Percentiles rank a stretch among this genome's conserved stretches.
Evolutionary conservation across 1,140 invertebrate genomes (phyloP).

Genomic region (Nephila pilipes): DNA sequence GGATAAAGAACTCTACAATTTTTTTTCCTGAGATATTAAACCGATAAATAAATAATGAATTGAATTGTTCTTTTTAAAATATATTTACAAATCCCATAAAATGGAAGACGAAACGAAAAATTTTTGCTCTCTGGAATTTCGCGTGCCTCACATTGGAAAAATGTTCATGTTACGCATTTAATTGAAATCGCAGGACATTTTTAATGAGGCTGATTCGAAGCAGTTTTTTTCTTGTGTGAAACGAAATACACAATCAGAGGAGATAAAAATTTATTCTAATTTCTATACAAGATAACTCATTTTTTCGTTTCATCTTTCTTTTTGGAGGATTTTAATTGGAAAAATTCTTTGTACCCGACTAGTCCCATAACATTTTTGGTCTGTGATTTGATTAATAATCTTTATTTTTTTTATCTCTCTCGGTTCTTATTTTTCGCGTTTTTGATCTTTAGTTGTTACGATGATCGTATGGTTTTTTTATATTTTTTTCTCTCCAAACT

Average conservation of each 20-base stretch:
- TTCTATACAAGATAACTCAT: conserved; percentile 29
- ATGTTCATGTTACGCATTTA: not conserved
- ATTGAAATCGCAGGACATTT: conserved; percentile 33
- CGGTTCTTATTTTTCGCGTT: not conserved
- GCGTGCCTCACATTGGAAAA: not conserved
- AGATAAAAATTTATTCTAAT: not conserved
- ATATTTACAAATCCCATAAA: not conserved
- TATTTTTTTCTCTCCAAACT: not conserved
- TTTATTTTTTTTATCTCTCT: not conserved
- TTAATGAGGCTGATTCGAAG: not conserved
- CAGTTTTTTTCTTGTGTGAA: not conserved
- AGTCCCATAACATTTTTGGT: conserved; percentile 21
- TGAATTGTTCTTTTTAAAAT: too few species aligned
- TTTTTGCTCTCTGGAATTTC: not conserved
- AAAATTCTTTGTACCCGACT: conserved; percentile 48
- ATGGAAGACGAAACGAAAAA: not conserved
- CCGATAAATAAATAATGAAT: too few species aligned
- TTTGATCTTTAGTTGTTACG: conserved; percentile 22
- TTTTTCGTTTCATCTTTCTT: conserved; percentile 26
- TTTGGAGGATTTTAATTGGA: conserved; percentile 28
- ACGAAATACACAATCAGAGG: not conserved
- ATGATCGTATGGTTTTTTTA: not conserved
- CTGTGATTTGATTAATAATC: conserved; percentile 50
- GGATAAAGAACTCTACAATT: too few species aligned
- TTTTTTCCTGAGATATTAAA: too few species aligned